Evolutionary conservation across 1,140 invertebrate species (phyloP).

Genomic region (Drosophila kanapiae): DNA sequence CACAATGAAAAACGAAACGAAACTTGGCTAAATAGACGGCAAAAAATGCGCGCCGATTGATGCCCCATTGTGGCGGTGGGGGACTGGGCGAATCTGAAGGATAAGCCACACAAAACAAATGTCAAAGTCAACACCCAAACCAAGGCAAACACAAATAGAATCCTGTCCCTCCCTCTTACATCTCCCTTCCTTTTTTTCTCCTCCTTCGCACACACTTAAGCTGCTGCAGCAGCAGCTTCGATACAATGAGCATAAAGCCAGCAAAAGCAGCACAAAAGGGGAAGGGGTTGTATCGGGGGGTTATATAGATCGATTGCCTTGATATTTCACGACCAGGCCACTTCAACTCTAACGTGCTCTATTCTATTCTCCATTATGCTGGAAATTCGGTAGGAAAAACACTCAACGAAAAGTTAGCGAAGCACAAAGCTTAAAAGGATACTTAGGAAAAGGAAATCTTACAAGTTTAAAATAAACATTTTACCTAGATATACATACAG

Average conservation of each 20-base stretch:
- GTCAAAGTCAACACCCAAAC: conserved; percentile 79
- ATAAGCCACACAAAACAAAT: conserved; percentile 82
- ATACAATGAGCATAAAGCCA: conserved; percentile 54
- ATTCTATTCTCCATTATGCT: conserved; percentile 26
- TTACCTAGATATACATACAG: background rate
- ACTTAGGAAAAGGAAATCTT: background rate
- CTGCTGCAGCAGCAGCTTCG: conserved; percentile 20
- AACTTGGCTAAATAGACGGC: conserved; percentile 79
- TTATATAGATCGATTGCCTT: conserved; percentile 63
- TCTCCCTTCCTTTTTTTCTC: background rate
- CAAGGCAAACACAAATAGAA: conserved; percentile 58
- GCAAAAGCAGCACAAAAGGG: conserved; percentile 9
- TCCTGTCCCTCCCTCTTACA: background rate
- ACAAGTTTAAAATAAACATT: background rate
- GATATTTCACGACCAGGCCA: conserved; percentile 59
- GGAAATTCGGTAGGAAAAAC: conserved; percentile 15
- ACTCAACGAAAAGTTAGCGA: background rate
- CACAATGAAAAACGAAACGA: conserved; percentile 81
- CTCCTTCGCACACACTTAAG: conserved; percentile 48
- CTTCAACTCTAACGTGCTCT: conserved; percentile 54
- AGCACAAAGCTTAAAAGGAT: no score
- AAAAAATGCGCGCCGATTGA: conserved; percentile 72
- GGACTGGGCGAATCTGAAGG: conserved; percentile 61
- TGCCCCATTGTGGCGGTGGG: conserved; percentile 60
- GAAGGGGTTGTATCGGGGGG: conserved; percentile 9